phyloP scores from a whole-genome alignment of 2,797 vertebrate species.

The Cuniculus paca region DNA sequence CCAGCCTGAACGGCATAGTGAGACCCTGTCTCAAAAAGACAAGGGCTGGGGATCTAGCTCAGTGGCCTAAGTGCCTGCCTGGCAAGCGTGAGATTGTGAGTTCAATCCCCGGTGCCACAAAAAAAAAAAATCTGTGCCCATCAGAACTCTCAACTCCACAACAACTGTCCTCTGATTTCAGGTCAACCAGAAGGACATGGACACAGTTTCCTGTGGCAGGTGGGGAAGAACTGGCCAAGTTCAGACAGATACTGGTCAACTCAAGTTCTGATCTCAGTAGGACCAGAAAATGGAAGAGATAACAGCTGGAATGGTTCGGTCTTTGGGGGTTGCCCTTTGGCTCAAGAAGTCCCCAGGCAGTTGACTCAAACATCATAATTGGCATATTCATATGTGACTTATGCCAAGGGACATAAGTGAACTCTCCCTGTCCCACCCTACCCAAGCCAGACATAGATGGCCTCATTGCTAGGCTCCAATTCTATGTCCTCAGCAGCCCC shows the following conservation, averaged over 20 bases:
- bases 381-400: constrained; percentile 43
- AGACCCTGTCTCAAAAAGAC: too few species aligned
- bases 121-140: not conserved
- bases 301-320: not conserved
- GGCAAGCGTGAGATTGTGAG: too few species aligned
- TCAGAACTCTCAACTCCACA: not conserved
- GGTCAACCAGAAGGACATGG: not conserved
- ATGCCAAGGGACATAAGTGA: constrained; percentile 47
- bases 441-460: not conserved
- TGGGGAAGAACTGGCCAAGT: not conserved
- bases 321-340: constrained; percentile 32
- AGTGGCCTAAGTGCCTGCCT: too few species aligned
- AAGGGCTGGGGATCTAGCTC: too few species aligned
- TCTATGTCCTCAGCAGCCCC: not conserved
- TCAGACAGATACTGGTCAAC: not conserved
- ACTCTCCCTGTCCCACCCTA: not conserved
- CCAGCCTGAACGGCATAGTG: too few species aligned
- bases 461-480: constrained; percentile 23
- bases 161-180: not conserved
- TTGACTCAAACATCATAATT: constrained; percentile 62
- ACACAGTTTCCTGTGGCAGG: not conserved
- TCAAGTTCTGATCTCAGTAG: constrained; percentile 49
- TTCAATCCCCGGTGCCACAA: too few species aligned
- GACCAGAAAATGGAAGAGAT: not conserved
- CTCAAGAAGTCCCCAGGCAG: constrained; percentile 55